Evolutionary conservation across 2,797 vertebrate species (phyloP).

Genomic region (Semotilus atromaculatus): DNA sequence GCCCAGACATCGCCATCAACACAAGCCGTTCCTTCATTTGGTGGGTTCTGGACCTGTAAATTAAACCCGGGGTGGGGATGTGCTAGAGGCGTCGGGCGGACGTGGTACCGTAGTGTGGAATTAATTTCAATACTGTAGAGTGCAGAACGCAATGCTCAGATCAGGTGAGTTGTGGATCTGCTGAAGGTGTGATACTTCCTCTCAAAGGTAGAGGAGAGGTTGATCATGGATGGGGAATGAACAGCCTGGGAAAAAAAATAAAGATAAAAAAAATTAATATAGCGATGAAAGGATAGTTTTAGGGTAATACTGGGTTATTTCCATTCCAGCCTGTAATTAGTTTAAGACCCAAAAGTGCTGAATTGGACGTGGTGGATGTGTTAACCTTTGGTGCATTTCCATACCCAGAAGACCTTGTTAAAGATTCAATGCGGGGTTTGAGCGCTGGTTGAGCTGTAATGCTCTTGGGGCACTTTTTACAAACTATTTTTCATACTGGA

Average conservation of each 20-base stretch:
- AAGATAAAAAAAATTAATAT: not conserved
- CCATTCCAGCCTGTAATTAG: not conserved
- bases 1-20: slow-evolving; percentile 41
- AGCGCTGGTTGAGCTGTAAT: slow-evolving; percentile 13
- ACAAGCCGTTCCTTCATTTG: slow-evolving; percentile 72
- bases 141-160: slow-evolving; percentile 74
- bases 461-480: not conserved
- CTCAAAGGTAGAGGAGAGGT: slow-evolving; percentile 89
- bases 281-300: not conserved
- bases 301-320: not conserved
- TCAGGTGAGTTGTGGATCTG: slow-evolving; percentile 92
- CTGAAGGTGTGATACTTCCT: slow-evolving; percentile 94
- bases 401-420: slow-evolving; percentile 20
- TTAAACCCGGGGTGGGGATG: slow-evolving; percentile 22
- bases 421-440: not conserved
- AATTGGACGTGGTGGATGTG: not conserved
- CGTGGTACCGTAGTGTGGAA: slow-evolving; percentile 58
- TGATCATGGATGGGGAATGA: slow-evolving; percentile 92
- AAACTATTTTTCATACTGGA: not conserved
- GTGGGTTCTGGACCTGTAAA: slow-evolving; percentile 24
- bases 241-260: slow-evolving; percentile 76
- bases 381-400: slow-evolving; percentile 21
- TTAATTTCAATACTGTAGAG: slow-evolving; percentile 18
- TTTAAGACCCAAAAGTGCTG: not conserved
- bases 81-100: not conserved